Evolutionary conservation across 2,797 vertebrate genomes (phyloP).

Genomic region (Vultur gryphus): DNA sequence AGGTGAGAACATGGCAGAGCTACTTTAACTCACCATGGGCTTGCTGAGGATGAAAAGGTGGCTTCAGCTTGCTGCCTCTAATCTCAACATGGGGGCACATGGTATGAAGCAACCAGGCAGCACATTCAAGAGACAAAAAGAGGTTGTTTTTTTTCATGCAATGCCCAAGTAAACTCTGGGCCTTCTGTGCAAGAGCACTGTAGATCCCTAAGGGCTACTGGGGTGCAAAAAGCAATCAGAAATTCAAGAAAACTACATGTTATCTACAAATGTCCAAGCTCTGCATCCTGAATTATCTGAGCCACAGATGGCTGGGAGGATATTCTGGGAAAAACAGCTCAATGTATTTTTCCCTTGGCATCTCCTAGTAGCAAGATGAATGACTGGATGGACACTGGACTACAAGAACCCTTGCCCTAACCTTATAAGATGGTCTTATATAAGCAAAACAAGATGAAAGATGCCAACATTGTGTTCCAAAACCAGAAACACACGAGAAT

Average conservation of each 20-base stretch:
- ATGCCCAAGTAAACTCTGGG: not conserved
- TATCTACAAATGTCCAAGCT: not conserved
- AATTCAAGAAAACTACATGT: not conserved
- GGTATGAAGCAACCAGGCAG: not conserved
- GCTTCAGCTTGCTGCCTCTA: not conserved
- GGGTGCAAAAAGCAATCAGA: not conserved
- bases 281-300: not conserved
- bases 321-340: not conserved
- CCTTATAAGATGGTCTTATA: not conserved
- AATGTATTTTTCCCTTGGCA: not conserved
- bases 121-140: not conserved
- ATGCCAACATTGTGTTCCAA: not conserved
- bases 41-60: not conserved
- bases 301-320: not conserved
- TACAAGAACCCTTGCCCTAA: not conserved
- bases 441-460: not conserved
- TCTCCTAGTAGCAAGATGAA: not conserved
- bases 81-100: rapidly evolving
- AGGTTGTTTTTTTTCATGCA: not conserved
- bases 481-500: not conserved
- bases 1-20: not conserved
- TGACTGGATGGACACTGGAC: not conserved
- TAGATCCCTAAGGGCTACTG: not conserved
- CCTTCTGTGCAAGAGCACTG: not conserved
- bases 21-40: not conserved